A percentile compares a stretch with the other conserved stretches of the same genome.
phyloP scores from a whole-genome alignment of 2,113 vertebrate species.

The Cephalopterus ornatus region DNA sequence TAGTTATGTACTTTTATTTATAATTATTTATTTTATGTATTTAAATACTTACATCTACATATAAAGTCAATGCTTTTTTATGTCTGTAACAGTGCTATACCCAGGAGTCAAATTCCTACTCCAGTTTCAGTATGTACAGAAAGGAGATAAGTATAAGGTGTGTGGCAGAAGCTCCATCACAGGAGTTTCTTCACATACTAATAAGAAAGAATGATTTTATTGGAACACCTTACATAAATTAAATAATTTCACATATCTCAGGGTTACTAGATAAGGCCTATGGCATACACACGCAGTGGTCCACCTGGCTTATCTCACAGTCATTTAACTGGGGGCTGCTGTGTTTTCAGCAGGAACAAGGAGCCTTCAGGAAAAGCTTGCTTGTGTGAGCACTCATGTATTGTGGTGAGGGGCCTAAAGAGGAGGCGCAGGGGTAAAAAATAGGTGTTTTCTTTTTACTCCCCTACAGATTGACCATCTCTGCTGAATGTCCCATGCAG shows the following conservation, averaged over 20 bases:
- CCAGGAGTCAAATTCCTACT: background rate
- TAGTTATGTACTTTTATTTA: background rate
- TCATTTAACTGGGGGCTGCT: background rate
- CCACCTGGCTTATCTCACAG: background rate
- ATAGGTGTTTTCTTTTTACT: background rate
- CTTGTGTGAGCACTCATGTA: background rate
- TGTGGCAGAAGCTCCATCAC: background rate
- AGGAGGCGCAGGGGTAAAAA: accelerated
- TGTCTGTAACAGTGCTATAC: background rate
- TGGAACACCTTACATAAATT: background rate
- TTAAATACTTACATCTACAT: background rate
- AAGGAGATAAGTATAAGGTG: background rate
- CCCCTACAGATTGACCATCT: conserved; percentile 87
- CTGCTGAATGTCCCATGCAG: conserved; percentile 97
- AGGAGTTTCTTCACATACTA: background rate
- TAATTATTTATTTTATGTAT: background rate
- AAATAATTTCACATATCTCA: background rate
- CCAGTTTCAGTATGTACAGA: background rate
- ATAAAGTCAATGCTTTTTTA: background rate
- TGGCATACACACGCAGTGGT: background rate
- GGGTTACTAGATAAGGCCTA: background rate
- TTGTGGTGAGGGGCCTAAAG: background rate
- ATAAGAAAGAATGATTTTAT: background rate
- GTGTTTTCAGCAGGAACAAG: background rate
- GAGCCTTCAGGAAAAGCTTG: background rate